phyloP scores from a whole-genome alignment of 2,888 invertebrate genomes.

The Hirtodrosophila duncani region DNA sequence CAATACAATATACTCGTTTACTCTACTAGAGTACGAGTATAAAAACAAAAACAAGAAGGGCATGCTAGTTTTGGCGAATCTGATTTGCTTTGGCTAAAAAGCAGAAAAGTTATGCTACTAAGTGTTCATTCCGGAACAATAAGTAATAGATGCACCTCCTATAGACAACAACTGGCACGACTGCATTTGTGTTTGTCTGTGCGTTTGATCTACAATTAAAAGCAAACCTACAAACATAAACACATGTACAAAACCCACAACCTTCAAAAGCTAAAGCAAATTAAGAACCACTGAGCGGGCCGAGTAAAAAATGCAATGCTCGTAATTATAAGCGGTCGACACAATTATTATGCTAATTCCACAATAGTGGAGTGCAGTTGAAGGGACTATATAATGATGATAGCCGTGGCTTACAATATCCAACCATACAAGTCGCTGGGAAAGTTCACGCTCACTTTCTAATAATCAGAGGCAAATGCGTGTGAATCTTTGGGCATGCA shows the following conservation, averaged over 20 bases:
- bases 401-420: conserved; percentile 20
- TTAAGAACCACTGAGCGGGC: not conserved
- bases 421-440: conserved; percentile 30
- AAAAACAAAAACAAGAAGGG: too few species aligned
- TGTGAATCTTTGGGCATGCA: not conserved
- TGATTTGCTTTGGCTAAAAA: too few species aligned
- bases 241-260: too few species aligned
- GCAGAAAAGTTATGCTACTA: too few species aligned
- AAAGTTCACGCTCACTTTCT: conserved; percentile 62
- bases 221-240: too few species aligned
- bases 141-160: too few species aligned
- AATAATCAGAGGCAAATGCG: conserved; percentile 10
- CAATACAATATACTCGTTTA: too few species aligned
- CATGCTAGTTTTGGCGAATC: too few species aligned
- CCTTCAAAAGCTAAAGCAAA: conserved; percentile 3
- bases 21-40: too few species aligned
- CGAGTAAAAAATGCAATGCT: conserved; percentile 2
- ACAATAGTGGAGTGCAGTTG: conserved; percentile 2
- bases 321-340: conserved; percentile 17
- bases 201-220: too few species aligned
- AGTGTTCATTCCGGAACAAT: too few species aligned
- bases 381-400: not conserved
- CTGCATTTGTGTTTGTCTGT: too few species aligned
- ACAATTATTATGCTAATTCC: conserved; percentile 44
- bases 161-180: conserved; percentile 34